These are phyloP conservation scores for Pollachius pollachius DNA, from an alignment of 2,113 vertebrate species.

Conservation along the genomic window DNA sequence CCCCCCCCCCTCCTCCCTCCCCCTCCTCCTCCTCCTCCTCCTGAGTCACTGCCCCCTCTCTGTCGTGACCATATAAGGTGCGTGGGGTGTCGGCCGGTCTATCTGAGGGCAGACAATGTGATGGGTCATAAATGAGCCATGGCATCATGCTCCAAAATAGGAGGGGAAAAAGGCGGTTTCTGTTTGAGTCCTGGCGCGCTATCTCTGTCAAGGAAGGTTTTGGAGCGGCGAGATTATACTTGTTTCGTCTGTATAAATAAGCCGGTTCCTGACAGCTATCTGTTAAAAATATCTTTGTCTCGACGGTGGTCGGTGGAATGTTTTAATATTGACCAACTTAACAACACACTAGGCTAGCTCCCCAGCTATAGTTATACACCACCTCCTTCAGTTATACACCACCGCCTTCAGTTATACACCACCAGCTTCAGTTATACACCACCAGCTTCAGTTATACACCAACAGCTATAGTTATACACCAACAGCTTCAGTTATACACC, in stretches of 20 bases:
- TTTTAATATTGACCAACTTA: too few relatives aligned
- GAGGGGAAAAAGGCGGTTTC: background rate
- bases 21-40: background rate
- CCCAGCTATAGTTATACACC: too few relatives aligned
- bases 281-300: too few relatives aligned
- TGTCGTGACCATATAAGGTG: constrained; percentile 44
- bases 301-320: too few relatives aligned
- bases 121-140: constrained; percentile 35
- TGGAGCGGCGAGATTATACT: background rate
- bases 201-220: background rate
- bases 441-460: too few relatives aligned
- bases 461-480: too few relatives aligned
- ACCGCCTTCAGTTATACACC: too few relatives aligned
- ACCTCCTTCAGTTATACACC: too few relatives aligned
- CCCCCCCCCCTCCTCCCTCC: constrained; percentile 8
- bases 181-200: background rate
- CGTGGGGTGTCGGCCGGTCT: background rate
- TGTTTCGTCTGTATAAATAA: background rate
- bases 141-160: constrained; percentile 26
- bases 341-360: too few relatives aligned
- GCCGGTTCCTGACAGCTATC: too few relatives aligned
- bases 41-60: background rate
- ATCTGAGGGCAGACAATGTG: constrained; percentile 2
- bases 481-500: too few relatives aligned
- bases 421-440: too few relatives aligned